Percentiles rank a stretch among this genome's conserved stretches.
phyloP scores from a whole-genome alignment of 2,113 vertebrate genomes.

The Pica pica region DNA sequence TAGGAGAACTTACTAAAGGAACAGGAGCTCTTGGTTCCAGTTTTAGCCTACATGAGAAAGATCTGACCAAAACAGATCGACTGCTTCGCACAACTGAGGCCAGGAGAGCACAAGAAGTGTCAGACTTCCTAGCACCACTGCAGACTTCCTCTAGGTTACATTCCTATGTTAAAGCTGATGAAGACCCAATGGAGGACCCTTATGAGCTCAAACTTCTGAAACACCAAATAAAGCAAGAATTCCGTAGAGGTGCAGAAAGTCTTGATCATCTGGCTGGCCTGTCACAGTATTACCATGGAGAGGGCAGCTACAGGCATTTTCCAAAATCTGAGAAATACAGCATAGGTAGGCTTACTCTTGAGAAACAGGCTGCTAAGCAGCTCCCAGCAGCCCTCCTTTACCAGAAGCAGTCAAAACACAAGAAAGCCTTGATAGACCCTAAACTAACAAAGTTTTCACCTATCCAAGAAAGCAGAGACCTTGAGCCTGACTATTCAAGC shows the following conservation, averaged over 20 bases:
- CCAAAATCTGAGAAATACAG: conserved; percentile 97
- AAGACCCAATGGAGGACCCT: conserved; percentile 96
- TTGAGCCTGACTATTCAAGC: conserved; percentile 91
- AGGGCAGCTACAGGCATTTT: conserved; percentile 90
- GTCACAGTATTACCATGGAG: conserved; percentile 89
- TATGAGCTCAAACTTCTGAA: conserved; percentile 96
- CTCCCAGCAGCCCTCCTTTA: conserved; percentile 93
- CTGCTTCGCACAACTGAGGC: conserved; percentile 86
- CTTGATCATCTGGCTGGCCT: conserved; percentile 89
- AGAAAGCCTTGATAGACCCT: conserved; percentile 90
- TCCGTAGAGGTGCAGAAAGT: conserved; percentile 89
- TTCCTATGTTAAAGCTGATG: conserved; percentile 90
- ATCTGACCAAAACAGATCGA: conserved; percentile 90
- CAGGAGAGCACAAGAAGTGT: conserved; percentile 87
- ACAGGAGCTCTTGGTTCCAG: conserved; percentile 81
- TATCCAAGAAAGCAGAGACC: conserved; percentile 92
- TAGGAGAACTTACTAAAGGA: conserved; percentile 92
- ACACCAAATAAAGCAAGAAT: conserved; percentile 98
- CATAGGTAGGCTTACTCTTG: conserved; percentile 94
- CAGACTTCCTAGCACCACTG: conserved; percentile 89
- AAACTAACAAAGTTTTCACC: conserved; percentile 96
- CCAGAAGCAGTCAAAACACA: conserved; percentile 96
- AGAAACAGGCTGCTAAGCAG: conserved; percentile 98
- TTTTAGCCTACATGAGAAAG: conserved; percentile 93
- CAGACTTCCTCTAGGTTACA: conserved; percentile 84